A percentile compares a stretch with the other conserved stretches of the same genome.
phyloP scores from a whole-genome alignment of 2,888 invertebrate species.

The Archaeoteleia sp. region DNA sequence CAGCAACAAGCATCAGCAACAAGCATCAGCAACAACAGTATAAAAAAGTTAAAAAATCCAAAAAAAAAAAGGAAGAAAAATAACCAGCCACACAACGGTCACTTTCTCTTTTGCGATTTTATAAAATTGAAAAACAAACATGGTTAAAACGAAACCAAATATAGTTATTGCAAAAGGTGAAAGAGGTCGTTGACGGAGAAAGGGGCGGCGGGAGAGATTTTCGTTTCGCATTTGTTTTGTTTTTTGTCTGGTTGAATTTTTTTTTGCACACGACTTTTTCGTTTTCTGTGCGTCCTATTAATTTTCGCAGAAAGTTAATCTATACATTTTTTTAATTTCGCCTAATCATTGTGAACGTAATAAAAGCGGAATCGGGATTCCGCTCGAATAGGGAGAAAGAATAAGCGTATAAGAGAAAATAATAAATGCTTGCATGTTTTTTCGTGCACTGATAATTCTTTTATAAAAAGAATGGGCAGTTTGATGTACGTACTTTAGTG shows the following conservation, averaged over 20 bases:
- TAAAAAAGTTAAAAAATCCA: constrained; percentile 59
- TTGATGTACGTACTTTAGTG: too few relatives aligned
- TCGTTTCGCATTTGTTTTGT: constrained; percentile 34
- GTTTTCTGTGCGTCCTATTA: constrained; percentile 2
- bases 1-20: constrained; percentile 58
- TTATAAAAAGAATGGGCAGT: too few relatives aligned
- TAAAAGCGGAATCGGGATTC: too few relatives aligned
- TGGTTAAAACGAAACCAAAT: constrained; percentile 15
- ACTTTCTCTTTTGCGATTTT: constrained; percentile 37
- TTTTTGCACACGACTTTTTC: constrained; percentile 8
- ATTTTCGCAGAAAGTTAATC: constrained; percentile 8
- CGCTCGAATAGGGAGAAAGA: too few relatives aligned
- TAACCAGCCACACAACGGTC: constrained; percentile 49
- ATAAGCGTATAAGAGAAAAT: too few relatives aligned
- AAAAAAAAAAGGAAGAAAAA: constrained; percentile 59
- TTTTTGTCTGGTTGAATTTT: constrained; percentile 17
- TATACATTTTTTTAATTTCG: constrained; percentile 17
- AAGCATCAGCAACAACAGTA: constrained; percentile 60
- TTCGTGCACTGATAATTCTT: too few relatives aligned
- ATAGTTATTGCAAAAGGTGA: constrained; percentile 39
- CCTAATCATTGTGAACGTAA: constrained; percentile 21
- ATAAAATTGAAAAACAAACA: neutral
- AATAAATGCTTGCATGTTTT: too few relatives aligned
- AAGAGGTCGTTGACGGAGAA: constrained; percentile 21
- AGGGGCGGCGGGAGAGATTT: constrained; percentile 43